Evolutionary conservation across 1,140 invertebrate genomes (phyloP).

Genomic region (Vollenhovia emeryi): DNA sequence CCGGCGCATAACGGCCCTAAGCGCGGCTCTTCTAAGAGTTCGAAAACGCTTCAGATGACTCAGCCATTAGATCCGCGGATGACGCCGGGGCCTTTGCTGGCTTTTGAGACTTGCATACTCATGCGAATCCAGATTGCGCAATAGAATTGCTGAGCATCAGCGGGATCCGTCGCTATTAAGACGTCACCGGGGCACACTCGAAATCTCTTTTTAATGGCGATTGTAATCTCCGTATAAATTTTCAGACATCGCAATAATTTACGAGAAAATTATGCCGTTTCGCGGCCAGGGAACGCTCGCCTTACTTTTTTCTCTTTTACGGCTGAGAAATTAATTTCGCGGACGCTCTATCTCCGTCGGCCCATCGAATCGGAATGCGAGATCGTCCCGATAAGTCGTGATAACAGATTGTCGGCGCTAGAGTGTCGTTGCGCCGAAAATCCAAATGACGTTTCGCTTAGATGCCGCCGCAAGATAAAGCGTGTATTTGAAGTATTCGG

Average conservation of each 20-base stretch:
- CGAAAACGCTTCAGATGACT: conserved; percentile 53
- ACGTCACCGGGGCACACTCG: conserved; percentile 3
- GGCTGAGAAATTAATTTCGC: not conserved
- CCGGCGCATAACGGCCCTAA: conserved; percentile 27
- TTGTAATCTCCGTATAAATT: conserved; percentile 15
- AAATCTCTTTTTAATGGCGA: conserved; percentile 47
- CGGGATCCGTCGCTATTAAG: conserved; percentile 36
- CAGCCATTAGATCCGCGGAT: conserved; percentile 34
- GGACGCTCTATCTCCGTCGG: not conserved
- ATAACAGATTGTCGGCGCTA: not conserved
- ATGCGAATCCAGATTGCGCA: conserved; percentile 52
- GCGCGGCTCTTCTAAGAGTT: conserved; percentile 62
- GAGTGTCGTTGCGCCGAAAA: not conserved
- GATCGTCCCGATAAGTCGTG: conserved; percentile 3
- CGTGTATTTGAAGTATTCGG: not conserved
- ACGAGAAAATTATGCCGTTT: conserved; percentile 19
- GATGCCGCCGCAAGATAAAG: not conserved
- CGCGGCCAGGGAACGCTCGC: not conserved
- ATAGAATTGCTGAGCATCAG: conserved; percentile 24
- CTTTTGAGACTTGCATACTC: conserved; percentile 34
- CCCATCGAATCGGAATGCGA: conserved; percentile 1
- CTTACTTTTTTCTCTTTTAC: not conserved
- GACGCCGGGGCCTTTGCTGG: not conserved
- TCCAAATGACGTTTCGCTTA: not conserved
- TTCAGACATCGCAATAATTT: conserved; percentile 11